phyloP scores from a whole-genome alignment of 2,113 vertebrate genomes.

The Pavo muticus region DNA sequence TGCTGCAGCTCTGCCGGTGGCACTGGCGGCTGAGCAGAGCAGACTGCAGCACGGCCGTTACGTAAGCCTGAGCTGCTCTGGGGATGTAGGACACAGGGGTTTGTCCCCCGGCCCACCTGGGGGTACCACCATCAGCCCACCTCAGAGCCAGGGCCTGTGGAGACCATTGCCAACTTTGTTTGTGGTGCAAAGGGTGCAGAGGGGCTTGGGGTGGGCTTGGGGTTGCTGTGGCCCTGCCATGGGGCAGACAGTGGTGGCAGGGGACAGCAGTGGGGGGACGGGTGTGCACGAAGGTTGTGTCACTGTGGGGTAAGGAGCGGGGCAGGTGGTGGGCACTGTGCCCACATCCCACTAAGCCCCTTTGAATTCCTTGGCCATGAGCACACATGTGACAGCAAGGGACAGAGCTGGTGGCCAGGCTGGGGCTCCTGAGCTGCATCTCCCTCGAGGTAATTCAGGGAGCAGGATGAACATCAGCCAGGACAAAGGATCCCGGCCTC shows the following conservation, averaged over 20 bases:
- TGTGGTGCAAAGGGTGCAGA: fast-evolving
- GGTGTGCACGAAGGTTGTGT: background rate
- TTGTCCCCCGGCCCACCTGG: background rate
- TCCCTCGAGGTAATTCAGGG: background rate
- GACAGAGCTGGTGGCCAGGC: background rate
- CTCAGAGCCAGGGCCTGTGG: background rate
- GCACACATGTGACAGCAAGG: background rate
- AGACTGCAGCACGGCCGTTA: slow-evolving; percentile 67
- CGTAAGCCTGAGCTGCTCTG: slow-evolving; percentile 42
- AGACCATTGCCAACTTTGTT: background rate
- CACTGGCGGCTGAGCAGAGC: slow-evolving; percentile 62
- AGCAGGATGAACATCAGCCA: fast-evolving
- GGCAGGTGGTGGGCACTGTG: fast-evolving
- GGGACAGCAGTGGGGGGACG: fast-evolving
- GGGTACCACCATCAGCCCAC: background rate
- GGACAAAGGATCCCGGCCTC: background rate
- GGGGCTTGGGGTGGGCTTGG: background rate
- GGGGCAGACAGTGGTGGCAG: background rate
- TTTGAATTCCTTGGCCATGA: background rate
- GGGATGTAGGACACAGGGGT: slow-evolving; percentile 54
- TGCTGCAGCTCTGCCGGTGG: slow-evolving; percentile 61
- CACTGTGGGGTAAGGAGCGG: background rate
- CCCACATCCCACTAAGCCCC: background rate
- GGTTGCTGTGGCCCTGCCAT: background rate
- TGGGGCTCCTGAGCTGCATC: background rate